Conservation (phyloP, 2,113 vertebrate genomes). For the Mus spicilegus region DNA sequence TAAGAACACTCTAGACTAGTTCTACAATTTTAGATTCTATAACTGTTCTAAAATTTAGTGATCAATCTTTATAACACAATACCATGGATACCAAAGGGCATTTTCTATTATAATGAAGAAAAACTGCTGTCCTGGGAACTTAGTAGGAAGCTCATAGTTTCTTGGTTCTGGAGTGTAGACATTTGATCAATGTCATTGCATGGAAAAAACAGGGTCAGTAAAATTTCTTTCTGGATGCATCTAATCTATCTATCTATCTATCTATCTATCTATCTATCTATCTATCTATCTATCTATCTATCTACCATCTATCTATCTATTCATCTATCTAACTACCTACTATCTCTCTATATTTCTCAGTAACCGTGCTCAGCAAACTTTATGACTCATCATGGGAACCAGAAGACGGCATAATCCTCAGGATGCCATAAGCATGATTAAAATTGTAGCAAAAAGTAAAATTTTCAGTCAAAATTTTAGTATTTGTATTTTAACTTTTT, state of each 20-base stretch:
- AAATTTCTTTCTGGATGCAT: not conserved
- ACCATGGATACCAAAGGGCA: not conserved
- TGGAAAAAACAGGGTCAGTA: not conserved
- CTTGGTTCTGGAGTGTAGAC: not conserved
- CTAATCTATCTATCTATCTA: not conserved
- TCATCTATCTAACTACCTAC: too few species aligned
- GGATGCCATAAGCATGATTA: not conserved
- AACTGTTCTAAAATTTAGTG: not conserved
- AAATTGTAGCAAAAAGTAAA: not conserved
- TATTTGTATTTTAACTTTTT: not conserved
- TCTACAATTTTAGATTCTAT: too few species aligned
- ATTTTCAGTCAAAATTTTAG: slow-evolving; percentile 2
- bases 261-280: not conserved
- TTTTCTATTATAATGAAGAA: not conserved
- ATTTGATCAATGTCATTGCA: not conserved
- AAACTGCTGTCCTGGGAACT: not conserved
- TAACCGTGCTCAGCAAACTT: not conserved
- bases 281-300: not conserved
- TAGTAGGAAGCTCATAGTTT: not conserved
- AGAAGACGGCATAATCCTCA: not conserved
- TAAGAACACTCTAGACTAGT: not conserved
- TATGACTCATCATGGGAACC: not conserved
- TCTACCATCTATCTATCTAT: not conserved
- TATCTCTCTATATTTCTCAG: too few species aligned
- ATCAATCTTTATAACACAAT: not conserved